Base-by-base conservation (phyloP, 2,797 vertebrate genomes). In the Falco peregrinus region DNA sequence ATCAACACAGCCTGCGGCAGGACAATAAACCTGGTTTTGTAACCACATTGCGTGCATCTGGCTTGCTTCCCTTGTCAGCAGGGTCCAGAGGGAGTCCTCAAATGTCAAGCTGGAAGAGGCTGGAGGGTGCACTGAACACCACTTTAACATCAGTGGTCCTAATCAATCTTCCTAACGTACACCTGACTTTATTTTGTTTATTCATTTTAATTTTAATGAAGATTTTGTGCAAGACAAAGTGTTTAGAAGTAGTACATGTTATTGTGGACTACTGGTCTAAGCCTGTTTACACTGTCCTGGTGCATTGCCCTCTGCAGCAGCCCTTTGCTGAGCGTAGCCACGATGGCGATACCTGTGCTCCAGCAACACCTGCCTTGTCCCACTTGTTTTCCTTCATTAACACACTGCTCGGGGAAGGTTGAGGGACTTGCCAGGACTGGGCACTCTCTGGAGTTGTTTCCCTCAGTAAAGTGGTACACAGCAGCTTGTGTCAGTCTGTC, bases 341-440 rank as follows among this genome's bases (percentile, higher is more conserved):
- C 0, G 4, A 43, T 37, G 48, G n/a, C 0, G 1, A 33, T 10
- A 20, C 22, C 59, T 1, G 0, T 60, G 65, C n/a, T 75, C 28
- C 78, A 73, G 53, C 6, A 16, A 84, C n/a, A 29, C 31, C 71
- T 68, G 13, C 59, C 31, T 10, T 26, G 19, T 56, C 60, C 43
- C 37, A 16, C 15, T 64, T 53, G 31, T 31, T 82, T 87, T 69
- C 20, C 63, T 50, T 76, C 54, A 35, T 53, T 78, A 50, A 31
- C 19, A 6, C 6, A 31, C 47, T 47, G 29, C 59, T 83, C 14
- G 59, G 61, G 35, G 20, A 77, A 85, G 56, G 35, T 1, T 43
- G 85, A 73, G 21, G 28, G 28, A 48, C 37, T 47, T 80, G 51
- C 11, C 28, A 60, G 59, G 86, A 31, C 9, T 1, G 11, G 33